Base-by-base conservation (phyloP, 2,888 invertebrate species). In the Caenorhabditis doughertyi region DNA sequence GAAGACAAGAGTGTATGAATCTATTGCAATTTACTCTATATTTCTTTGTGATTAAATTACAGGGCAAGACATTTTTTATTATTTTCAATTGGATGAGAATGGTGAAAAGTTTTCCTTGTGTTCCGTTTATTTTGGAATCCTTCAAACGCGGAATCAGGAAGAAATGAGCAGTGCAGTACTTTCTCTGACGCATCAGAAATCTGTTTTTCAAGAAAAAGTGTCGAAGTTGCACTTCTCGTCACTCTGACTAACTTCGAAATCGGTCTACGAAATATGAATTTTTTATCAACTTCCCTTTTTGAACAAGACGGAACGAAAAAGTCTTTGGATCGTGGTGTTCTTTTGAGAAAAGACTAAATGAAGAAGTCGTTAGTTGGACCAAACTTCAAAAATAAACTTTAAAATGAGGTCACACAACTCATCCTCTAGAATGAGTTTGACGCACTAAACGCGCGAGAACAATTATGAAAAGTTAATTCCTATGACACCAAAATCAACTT, bases 391-490 rank as follows among this genome's bases (percentile, higher is more conserved):
- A 42, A 3, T 23, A 49, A 42, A 49, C 13, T 49, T 49, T 2
- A 23, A 53, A 53, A 51, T 39, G 27, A 53, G 44, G 27, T 35
- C 53, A 42, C 25, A 39, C 9, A 53, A 55, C 67, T 55, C 53
- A 67, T 55, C 55, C 55, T 8, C 5, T 16, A 23, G 32, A 70
- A 49, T 72, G 72, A 56, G 55, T 44, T 35, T 58, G 72, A 62
- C 67, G 67, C 21, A 39, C 39, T 23, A n/a, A 55, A 25, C 23
- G 55, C 67, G 42, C 23, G 67, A 25, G 67, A 53, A 21, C 72
- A 47, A 62, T 62, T 72, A 72, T 62, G 62, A 32, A 42, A 64
- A 32, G 53, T 39, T 53, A 51, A 62, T 72, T 72, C 51, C 60
- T 25, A 51, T 42, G 65, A 35, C 44, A 44, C 35, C 25, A 11